A percentile compares a stretch with the other conserved stretches of the same genome.
These are phyloP conservation scores for Actenoides hombroni DNA, from an alignment of 2,113 vertebrate species.

Conservation along the genomic window DNA sequence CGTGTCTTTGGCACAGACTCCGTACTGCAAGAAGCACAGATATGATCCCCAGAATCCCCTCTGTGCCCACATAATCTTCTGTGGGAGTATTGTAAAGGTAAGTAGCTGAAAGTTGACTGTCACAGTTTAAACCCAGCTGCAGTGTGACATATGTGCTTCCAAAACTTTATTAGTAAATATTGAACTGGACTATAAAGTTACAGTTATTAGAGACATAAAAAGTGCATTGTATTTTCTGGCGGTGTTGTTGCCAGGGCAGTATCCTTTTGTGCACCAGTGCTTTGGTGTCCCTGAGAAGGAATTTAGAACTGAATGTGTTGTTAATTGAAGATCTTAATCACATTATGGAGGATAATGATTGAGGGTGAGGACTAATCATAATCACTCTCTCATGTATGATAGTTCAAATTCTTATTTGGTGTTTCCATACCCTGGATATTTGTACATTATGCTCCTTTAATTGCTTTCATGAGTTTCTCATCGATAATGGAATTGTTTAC, in stretches of 20 bases:
- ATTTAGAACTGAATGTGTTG: not conserved
- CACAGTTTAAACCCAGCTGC: not conserved
- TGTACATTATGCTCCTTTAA: not conserved
- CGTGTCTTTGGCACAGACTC: slow-evolving; percentile 91
- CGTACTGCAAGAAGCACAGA: slow-evolving; percentile 82
- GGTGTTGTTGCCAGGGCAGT: not conserved
- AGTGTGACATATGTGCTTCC: not conserved
- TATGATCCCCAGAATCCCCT: slow-evolving; percentile 94
- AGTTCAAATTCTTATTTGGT: not conserved
- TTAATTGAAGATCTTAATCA: not conserved
- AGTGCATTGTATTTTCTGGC: not conserved
- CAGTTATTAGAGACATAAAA: not conserved
- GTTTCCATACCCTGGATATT: not conserved
- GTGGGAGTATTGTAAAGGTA: slow-evolving; percentile 85
- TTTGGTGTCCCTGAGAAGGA: not conserved
- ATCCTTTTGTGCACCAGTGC: not conserved
- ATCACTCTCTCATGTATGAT: not conserved
- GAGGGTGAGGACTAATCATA: not conserved
- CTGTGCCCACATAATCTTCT: slow-evolving; percentile 89
- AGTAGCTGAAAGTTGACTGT: not conserved
- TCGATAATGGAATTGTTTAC: not conserved
- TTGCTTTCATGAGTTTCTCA: not conserved
- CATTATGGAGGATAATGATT: not conserved
- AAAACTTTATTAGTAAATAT: not conserved
- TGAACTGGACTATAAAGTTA: not conserved